Evolutionary conservation across 1,140 invertebrate species (phyloP).

Genomic region (Lycorma delicatula): DNA sequence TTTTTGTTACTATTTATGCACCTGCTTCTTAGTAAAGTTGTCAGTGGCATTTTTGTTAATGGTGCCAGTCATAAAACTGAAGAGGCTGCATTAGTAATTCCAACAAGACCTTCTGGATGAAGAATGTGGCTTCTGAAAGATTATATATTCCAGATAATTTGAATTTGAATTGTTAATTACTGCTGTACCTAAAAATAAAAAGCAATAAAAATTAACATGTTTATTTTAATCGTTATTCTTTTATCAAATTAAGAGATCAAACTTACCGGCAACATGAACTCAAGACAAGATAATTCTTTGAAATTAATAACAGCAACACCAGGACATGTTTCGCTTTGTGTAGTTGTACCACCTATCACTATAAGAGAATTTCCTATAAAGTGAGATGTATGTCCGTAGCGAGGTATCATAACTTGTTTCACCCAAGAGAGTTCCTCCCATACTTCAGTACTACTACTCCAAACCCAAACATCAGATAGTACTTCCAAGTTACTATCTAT

Average conservation of each 20-base stretch:
- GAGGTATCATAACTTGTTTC: conserved; percentile 20
- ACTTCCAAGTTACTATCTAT: conserved; percentile 32
- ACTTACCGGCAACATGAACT: conserved; percentile 39
- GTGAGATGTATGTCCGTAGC: conserved; percentile 37
- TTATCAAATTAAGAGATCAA: not conserved
- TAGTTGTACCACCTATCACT: conserved; percentile 37
- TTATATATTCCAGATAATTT: not conserved
- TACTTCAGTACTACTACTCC: conserved; percentile 26
- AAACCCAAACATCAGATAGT: conserved; percentile 31
- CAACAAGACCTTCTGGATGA: no score
- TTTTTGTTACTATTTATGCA: no score
- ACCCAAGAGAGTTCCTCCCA: conserved; percentile 30
- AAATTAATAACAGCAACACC: conserved; percentile 40
- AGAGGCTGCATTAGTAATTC: no score
- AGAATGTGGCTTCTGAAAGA: not conserved
- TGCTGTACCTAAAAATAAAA: not conserved
- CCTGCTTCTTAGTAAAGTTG: no score
- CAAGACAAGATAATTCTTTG: conserved; percentile 24
- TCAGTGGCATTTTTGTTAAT: no score
- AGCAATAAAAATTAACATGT: not conserved
- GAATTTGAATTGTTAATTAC: not conserved
- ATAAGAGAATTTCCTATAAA: conserved; percentile 34
- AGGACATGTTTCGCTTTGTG: conserved; percentile 26
- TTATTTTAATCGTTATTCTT: not conserved
- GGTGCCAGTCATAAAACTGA: no score